A percentile compares a stretch with the other conserved stretches of the same genome.
phyloP scores from a whole-genome alignment of 2,797 vertebrate species.

The Diglossa cyanea region DNA sequence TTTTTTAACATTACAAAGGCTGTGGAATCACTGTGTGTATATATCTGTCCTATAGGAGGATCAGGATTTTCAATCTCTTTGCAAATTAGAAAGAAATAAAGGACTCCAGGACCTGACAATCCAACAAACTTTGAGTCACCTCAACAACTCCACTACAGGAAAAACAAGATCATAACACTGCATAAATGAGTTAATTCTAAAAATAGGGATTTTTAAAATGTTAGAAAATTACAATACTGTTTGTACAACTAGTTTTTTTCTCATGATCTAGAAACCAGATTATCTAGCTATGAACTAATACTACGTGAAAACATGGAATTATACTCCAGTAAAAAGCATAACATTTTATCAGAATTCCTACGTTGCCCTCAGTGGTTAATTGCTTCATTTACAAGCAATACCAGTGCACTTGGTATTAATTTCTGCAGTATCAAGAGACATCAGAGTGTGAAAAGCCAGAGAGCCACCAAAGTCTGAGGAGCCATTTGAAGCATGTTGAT shows the following conservation, averaged over 20 bases:
- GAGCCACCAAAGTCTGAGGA: background rate
- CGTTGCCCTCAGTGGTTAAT: background rate
- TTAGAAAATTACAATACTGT: background rate
- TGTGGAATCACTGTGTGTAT: background rate
- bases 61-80: background rate
- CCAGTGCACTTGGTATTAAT: background rate
- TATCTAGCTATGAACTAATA: background rate
- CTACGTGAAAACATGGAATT: background rate
- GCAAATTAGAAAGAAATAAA: background rate
- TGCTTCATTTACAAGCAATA: background rate
- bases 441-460: background rate
- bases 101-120: background rate
- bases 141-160: background rate
- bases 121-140: background rate
- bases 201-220: accelerated
- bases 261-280: background rate
- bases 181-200: background rate
- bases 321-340: background rate
- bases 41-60: background rate
- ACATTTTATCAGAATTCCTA: background rate
- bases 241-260: background rate
- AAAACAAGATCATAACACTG: background rate
- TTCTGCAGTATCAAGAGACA: background rate
- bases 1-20: background rate
- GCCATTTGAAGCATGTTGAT: background rate